Base-by-base conservation (phyloP, 2,113 vertebrate species). In the Serranochromis macrocephalus region DNA sequence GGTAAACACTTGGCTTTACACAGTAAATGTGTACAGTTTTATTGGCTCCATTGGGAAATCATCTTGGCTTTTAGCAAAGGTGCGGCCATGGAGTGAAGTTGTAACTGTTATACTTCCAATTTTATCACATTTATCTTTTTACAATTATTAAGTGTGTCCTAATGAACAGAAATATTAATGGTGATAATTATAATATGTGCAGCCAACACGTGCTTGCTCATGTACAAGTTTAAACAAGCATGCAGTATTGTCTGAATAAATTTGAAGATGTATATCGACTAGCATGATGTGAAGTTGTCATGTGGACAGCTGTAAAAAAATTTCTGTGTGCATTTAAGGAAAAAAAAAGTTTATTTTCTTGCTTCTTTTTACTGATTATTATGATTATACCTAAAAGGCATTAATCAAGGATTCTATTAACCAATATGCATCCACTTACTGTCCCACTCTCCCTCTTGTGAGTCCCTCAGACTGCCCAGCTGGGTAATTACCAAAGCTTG, bases 401-500 rank as follows among this genome's bases (percentile, higher is more conserved):
- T 94, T 92, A 91, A 90, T 94, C 88, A 91, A 80, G 26, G 68
- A 47, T 84, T 90, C 73, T 58, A 55, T 40, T 82, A 86, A 87
- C 58, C 66, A 36, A 80, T 42, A 82, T 53, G 38, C 61, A 51
- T 79, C 61, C 63, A 78, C 88, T 87, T 88, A 80, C 57, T 49
- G 17, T 54, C 24, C 7, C 40, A 16, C 29, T 19, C 49, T 11
- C 47, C 68, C 84, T 57, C 57, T 80, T 26, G 11, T 53, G 54
- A 54, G 82, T 55, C 83, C 53, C 49, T 88, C 78, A 31, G n/a
- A 84, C 86, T 91, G 83, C 83, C 80, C 42, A 68, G 80, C 75
- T 85, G 75, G 87, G 86, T 93, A 92, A 93, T 93, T 93, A 93
- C 89, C 81, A 84, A 63, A 68, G 87, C 88, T 90, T 83, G 87